Percentiles rank a stretch among this genome's conserved stretches.
Evolutionary conservation across 2,888 invertebrate species (phyloP).

Genomic region (Monopis laevigella): DNA sequence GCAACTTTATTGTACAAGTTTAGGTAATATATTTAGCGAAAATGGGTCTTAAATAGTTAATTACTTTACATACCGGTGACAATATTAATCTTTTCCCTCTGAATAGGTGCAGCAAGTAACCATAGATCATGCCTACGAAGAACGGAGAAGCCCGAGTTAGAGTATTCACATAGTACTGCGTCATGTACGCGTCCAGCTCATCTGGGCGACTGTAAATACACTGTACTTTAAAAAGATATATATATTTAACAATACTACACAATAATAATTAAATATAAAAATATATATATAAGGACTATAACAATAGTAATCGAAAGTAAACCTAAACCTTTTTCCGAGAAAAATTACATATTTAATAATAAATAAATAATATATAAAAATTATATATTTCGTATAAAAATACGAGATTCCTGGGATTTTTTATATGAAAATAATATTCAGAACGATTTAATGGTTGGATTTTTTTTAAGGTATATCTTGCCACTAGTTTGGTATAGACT

Average conservation of each 20-base stretch:
- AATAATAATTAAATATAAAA: neutral
- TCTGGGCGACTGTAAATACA: constrained; percentile 6
- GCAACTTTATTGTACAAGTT: neutral
- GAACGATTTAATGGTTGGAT: too few species aligned
- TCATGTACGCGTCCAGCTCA: constrained; percentile 22
- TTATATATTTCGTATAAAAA: too few species aligned
- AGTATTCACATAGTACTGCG: constrained; percentile 34
- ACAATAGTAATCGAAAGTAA: too few species aligned
- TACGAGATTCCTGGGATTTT: too few species aligned
- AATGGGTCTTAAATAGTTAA: neutral
- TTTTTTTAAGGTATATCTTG: too few species aligned
- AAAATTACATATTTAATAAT: too few species aligned
- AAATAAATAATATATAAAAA: too few species aligned
- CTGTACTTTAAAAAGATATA: neutral
- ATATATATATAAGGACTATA: too few species aligned
- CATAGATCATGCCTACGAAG: constrained; percentile 40
- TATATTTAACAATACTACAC: neutral
- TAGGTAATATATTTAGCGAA: neutral
- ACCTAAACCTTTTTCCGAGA: too few species aligned
- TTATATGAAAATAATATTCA: too few species aligned
- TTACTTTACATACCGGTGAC: constrained; percentile 31
- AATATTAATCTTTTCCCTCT: constrained; percentile 21
- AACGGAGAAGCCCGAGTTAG: constrained; percentile 38
- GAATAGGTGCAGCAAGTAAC: constrained; percentile 32
- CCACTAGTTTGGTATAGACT: too few species aligned